Conservation (phyloP, 1,140 invertebrate genomes). For the Drosophila parabipectinata region DNA sequence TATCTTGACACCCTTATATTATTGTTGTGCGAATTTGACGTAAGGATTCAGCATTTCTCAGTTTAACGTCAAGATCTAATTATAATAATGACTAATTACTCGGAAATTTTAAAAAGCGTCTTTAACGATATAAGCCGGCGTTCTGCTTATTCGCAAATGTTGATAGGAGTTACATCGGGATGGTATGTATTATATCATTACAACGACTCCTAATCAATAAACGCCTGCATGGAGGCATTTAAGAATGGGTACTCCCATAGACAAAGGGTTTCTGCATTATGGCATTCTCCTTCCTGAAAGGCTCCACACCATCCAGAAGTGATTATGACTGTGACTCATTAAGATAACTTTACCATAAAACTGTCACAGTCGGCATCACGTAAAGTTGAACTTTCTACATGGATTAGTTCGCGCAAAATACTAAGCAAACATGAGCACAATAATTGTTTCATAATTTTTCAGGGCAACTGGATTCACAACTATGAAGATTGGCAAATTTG, state of each 20-base stretch:
- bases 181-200: constrained; percentile 87
- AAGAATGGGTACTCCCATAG: background rate
- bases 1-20: constrained; percentile 14
- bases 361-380: background rate
- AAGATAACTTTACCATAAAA: too few relatives aligned
- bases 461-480: constrained; percentile 95
- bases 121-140: constrained; percentile 91
- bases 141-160: constrained; percentile 93
- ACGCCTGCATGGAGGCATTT: background rate
- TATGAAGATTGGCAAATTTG: constrained; percentile 96
- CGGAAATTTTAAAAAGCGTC: constrained; percentile 89
- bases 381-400: background rate
- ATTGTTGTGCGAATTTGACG: constrained; percentile 35
- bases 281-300: background rate
- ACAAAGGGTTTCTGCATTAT: background rate
- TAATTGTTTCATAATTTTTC: constrained; percentile 11
- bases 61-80: constrained; percentile 36
- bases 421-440: too few relatives aligned
- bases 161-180: constrained; percentile 93
- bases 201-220: constrained; percentile 3
- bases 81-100: constrained; percentile 68
- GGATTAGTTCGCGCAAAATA: too few relatives aligned
- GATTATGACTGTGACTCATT: too few relatives aligned
- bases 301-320: background rate
- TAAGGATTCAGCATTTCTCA: constrained; percentile 6